Percentiles rank a stretch among this genome's conserved stretches.
phyloP scores from a whole-genome alignment of 2,113 vertebrate genomes.

The Semnornis frantzii region DNA sequence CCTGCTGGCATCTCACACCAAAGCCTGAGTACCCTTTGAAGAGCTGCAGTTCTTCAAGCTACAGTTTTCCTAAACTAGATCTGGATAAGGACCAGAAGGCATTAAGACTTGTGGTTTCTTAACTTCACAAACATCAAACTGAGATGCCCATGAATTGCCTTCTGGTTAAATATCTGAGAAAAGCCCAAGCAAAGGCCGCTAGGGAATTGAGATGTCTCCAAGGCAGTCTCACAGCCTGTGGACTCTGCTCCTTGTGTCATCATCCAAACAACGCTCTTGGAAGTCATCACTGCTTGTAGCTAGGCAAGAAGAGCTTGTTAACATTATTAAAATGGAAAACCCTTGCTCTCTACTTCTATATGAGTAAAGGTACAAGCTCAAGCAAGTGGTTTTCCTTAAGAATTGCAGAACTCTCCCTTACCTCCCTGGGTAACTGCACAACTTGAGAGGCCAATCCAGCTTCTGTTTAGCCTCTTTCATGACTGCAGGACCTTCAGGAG shows the following conservation, averaged over 20 bases:
- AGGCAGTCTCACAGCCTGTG: not conserved
- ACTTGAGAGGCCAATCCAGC: not conserved
- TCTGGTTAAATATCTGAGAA: not conserved
- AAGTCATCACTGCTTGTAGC: not conserved
- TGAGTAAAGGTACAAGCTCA: fast-evolving
- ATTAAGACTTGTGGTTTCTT: not conserved
- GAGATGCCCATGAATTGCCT: not conserved
- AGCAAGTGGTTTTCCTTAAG: not conserved
- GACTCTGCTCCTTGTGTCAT: not conserved
- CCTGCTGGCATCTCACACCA: not conserved
- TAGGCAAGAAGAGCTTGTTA: not conserved
- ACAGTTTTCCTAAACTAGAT: not conserved
- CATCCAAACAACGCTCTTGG: not conserved
- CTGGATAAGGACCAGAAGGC: not conserved
- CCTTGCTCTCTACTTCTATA: not conserved
- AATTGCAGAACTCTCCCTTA: not conserved
- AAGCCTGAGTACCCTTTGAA: fast-evolving
- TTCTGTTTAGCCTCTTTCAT: not conserved
- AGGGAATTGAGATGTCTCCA: not conserved
- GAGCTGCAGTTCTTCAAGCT: not conserved
- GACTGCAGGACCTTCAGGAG: fast-evolving
- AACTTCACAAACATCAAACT: not conserved
- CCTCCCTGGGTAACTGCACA: not conserved
- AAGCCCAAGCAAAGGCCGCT: not conserved
- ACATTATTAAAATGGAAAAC: not conserved